Conservation (phyloP, 2,113 vertebrate genomes). For the Heliornis fulica region DNA sequence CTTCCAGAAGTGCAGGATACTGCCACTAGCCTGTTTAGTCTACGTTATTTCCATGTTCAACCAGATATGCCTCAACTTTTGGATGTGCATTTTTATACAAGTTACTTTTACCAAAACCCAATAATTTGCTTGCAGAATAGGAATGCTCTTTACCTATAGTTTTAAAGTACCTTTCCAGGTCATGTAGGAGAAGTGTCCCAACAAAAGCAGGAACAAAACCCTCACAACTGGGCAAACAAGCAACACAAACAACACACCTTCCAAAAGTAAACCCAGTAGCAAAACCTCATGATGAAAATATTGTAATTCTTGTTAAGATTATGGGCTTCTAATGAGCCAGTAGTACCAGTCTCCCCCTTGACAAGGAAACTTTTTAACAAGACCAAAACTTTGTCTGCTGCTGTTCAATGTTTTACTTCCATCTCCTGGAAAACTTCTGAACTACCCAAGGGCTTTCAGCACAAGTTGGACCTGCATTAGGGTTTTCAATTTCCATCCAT, state of each 20-base stretch:
- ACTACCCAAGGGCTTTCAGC: background rate
- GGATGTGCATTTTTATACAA: background rate
- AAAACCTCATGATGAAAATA: background rate
- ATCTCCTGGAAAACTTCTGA: conserved; percentile 69
- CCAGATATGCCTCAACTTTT: background rate
- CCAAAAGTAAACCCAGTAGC: background rate
- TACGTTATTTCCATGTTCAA: background rate
- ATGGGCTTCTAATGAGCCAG: background rate
- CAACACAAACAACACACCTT: background rate
- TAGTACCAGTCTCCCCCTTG: background rate
- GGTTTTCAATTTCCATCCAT: background rate
- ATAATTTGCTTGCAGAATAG: background rate
- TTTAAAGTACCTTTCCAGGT: background rate
- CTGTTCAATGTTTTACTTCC: conserved; percentile 65
- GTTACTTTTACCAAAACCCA: background rate
- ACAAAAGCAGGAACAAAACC: background rate
- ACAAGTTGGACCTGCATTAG: background rate
- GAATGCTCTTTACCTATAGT: background rate
- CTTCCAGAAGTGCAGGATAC: background rate
- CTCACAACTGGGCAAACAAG: background rate
- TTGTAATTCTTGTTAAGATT: background rate
- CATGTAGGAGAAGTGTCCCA: background rate
- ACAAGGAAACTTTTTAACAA: background rate
- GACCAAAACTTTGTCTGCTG: rapidly evolving
- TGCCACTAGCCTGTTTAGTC: background rate